Evolutionary conservation across 2,888 invertebrate genomes (phyloP).

Genomic region (Agonopterix heracliana): DNA sequence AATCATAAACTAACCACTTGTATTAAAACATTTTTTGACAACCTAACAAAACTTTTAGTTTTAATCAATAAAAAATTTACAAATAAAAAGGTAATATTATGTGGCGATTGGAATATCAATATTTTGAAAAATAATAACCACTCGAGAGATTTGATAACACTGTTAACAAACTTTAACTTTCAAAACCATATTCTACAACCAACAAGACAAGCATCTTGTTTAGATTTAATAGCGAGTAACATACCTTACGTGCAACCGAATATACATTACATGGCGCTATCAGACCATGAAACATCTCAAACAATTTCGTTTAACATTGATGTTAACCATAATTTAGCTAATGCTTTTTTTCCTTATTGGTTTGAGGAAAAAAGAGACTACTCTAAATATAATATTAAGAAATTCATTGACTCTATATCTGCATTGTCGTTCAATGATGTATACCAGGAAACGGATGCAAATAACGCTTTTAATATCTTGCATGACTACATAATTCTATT

Average conservation of each 20-base stretch:
- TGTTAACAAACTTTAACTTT: not conserved
- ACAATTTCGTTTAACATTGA: not conserved
- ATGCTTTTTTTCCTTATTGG: not conserved
- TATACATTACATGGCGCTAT: slow-evolving; percentile 2
- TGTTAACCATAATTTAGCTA: not conserved
- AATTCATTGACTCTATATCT: not conserved
- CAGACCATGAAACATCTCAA: slow-evolving; percentile 8
- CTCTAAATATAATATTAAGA: not conserved
- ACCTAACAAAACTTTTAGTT: not conserved
- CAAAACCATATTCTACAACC: not conserved
- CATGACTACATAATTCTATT: not conserved
- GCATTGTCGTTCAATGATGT: not conserved
- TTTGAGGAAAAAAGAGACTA: not conserved
- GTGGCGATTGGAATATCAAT: not conserved
- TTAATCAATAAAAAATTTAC: not conserved
- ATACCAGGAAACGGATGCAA: not conserved
- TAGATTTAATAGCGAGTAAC: slow-evolving; percentile 8
- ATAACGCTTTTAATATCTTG: not conserved
- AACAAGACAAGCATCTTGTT: not conserved
- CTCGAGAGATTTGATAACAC: not conserved
- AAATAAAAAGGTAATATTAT: not conserved
- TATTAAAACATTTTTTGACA: not conserved
- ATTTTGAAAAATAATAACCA: not conserved
- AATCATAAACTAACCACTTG: not conserved
- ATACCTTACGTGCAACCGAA: not conserved